Evolutionary conservation across 2,797 vertebrate species (phyloP), one percentile per base, ranked within the genome.

Genomic region (Poecilia picta): DNA sequence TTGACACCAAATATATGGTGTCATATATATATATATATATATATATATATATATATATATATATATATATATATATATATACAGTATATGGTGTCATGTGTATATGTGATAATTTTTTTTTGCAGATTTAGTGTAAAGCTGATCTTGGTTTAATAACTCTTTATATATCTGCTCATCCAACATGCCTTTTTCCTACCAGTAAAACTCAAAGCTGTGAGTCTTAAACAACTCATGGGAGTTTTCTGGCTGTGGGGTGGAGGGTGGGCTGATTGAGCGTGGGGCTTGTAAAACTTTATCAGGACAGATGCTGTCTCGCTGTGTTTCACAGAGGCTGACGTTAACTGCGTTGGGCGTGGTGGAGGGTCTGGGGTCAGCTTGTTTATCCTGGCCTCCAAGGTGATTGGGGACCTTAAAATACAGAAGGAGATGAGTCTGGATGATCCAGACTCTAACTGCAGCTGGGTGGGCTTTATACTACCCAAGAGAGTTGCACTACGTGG

Each of bases 271-370:
- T 10, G 75, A 89, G 72, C 92, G 90, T 89, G 88, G 77, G 88
- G 73, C 93, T 92, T 89, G 88, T 95, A 90, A 95, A 94, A 90
- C 51, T 39, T 73, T 82, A 87, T 82, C 77, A 57, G 81, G 86
- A 83, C 84, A 85, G 86, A 89, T 86, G 84, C 49, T 49, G 90
- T 87, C 84, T 87, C n/a, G 66, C 82, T 83, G 88, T 7, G 71
- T 90, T 93, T 94, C 92, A 93, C 59, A 76, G 86, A 82, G 90
- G 87, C 82, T 92, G 91, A 93, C 77, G 84, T 95, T 93, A 93
- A 93, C 88, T 76, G 90, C 91, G 80, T 83, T 47, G 45, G 84
- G 25, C 81, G 64, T 82, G 90, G 89, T 85, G 91, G 92, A 94
- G 92, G 91, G 90, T 93, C 90, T 15, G 28, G 79, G 77, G 53